These are phyloP conservation scores for Aegithalos caudatus DNA, from an alignment of 2,113 vertebrate genomes.

Conservation along the genomic window DNA sequence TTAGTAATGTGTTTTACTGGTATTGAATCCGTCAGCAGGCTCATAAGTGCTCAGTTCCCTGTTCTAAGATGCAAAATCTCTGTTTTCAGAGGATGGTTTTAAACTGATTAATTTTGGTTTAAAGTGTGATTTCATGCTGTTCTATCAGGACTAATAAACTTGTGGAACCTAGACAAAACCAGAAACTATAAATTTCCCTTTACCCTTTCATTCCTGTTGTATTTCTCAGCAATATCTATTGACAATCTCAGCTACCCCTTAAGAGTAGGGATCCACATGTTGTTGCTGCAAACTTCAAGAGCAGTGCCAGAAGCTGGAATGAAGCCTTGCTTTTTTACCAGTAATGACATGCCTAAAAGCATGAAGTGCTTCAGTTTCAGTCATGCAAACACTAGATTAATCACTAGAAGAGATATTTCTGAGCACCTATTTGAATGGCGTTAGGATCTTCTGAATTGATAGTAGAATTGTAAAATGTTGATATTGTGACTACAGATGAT, in stretches of 20 bases:
- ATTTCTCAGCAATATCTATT: not conserved
- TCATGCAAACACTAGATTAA: not conserved
- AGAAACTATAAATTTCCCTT: not conserved
- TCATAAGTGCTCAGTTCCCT: not conserved
- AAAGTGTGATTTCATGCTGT: not conserved
- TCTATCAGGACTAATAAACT: not conserved
- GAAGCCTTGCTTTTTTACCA: not conserved
- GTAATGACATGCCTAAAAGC: not conserved
- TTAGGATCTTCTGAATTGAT: not conserved
- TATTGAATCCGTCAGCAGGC: not conserved
- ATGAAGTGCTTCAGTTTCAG: not conserved
- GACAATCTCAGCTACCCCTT: not conserved
- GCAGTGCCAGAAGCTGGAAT: not conserved
- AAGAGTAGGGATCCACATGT: not conserved
- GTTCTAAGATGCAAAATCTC: not conserved
- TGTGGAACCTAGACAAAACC: not conserved
- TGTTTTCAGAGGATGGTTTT: not conserved
- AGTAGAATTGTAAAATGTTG: not conserved
- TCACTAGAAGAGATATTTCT: not conserved
- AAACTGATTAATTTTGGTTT: not conserved
- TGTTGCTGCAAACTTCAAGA: not conserved
- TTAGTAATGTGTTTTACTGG: not conserved
- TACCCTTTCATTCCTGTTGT: not conserved
- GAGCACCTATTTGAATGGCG: not conserved
- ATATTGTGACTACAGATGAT: not conserved